These are phyloP conservation scores for Neogale vison DNA, from an alignment of 2,113 vertebrate genomes.

Conservation along the genomic window DNA sequence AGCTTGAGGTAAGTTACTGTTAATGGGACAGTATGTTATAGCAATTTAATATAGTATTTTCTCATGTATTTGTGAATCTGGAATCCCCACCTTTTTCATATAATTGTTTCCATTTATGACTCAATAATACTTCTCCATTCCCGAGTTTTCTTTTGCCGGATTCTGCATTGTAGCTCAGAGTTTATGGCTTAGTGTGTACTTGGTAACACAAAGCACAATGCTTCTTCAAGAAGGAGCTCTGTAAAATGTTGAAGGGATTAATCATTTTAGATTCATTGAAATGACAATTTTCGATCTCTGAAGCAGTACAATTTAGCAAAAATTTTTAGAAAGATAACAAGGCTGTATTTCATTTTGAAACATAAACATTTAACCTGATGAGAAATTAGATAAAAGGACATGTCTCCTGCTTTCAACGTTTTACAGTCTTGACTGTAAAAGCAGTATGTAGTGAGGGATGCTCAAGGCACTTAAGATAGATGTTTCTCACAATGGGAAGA, in stretches of 20 bases:
- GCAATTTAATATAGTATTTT: neutral
- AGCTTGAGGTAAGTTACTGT: conserved; percentile 91
- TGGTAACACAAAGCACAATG: neutral
- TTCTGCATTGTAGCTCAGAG: neutral
- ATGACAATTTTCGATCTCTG: neutral
- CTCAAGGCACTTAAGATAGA: neutral
- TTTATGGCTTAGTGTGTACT: neutral
- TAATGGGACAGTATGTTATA: neutral
- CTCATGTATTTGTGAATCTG: neutral
- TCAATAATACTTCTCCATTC: neutral
- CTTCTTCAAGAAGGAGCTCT: neutral
- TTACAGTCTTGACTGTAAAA: neutral
- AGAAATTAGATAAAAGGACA: conserved; percentile 13
- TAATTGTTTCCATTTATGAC: neutral
- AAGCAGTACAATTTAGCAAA: neutral
- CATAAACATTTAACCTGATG: neutral
- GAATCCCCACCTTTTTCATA: neutral
- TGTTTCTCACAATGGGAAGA: neutral
- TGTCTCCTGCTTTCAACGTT: neutral
- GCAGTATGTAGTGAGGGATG: neutral
- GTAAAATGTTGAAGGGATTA: neutral
- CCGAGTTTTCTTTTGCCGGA: neutral
- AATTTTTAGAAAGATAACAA: conserved; percentile 4
- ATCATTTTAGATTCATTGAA: conserved; percentile 1
- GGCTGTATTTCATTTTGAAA: neutral